A percentile compares a stretch with the other conserved stretches of the same genome.
Conservation (phyloP, 2,797 vertebrate genomes). For the Melanotaenia maccullochi region DNA sequence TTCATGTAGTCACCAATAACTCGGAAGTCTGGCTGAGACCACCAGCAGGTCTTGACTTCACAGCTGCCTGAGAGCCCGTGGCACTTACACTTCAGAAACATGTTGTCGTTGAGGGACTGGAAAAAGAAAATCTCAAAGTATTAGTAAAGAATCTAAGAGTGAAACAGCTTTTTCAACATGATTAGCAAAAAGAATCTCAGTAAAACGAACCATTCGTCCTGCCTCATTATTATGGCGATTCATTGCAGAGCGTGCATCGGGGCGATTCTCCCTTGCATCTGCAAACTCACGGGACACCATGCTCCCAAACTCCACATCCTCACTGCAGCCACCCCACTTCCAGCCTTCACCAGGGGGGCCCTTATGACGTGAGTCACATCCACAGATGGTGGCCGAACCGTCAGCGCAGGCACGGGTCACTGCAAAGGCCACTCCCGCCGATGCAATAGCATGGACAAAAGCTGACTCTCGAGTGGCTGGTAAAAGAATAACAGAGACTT, state of each 20-base stretch:
- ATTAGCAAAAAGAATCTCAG: neutral
- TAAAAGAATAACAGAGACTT: slow-evolving; percentile 44
- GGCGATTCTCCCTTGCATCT: slow-evolving; percentile 94
- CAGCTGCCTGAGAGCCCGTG: slow-evolving; percentile 98
- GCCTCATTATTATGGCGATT: slow-evolving; percentile 99
- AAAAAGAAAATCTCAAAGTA: neutral
- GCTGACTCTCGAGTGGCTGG: slow-evolving; percentile 95
- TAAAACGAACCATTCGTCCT: slow-evolving; percentile 86
- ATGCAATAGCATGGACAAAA: slow-evolving; percentile 97
- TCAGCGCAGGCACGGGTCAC: slow-evolving; percentile 97
- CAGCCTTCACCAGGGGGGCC: slow-evolving; percentile 93
- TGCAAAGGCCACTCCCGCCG: slow-evolving; percentile 93
- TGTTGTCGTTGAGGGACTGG: slow-evolving; percentile 94
- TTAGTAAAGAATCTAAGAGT: slow-evolving; percentile 14
- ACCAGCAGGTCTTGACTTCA: slow-evolving; percentile 99
- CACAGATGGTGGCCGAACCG: slow-evolving; percentile 92
- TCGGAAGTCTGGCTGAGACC: slow-evolving; percentile 97
- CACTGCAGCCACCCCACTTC: slow-evolving; percentile 99
- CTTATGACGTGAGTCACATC: slow-evolving; percentile 93
- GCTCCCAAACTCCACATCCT: slow-evolving; percentile 95
- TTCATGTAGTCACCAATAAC: slow-evolving; percentile 97
- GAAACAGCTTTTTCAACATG: neutral
- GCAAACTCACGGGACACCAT: slow-evolving; percentile 98
- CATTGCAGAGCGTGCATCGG: slow-evolving; percentile 96
- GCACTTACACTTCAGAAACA: slow-evolving; percentile 98